Base-by-base conservation (phyloP, 1,140 invertebrate species). In the Zaprionus africanus region DNA sequence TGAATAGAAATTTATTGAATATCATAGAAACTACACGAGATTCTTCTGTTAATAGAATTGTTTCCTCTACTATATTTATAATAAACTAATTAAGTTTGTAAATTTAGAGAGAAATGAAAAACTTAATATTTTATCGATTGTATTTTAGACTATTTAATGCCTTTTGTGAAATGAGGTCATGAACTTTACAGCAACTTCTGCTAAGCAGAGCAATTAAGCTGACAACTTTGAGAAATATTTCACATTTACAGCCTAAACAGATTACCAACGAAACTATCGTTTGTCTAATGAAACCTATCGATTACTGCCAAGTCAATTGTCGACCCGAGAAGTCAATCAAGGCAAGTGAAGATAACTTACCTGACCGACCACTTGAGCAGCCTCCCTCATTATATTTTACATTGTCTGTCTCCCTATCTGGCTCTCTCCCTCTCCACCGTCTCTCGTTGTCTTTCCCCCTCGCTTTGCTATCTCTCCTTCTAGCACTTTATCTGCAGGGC, bases 401-500 rank as follows among this genome's bases (percentile, higher is more conserved):
- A 17, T 17, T 43, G 36, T 43, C 6, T 17, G 31, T 34, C 2
- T 34, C 9, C 3, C 9, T 54, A 13, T 24, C 13, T 26, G 12
- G 19, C 5, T 41, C 43, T 12, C 28, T 24, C 34, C 1, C 43
- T 22, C 31, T 19, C 62, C 9, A 11, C 43, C 13, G 2, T 4
- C 24, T 28, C 11, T 15, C 68, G 22, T 11, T 4, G 9, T 11
- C 24, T 11, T 13, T 12, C 46, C 9, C 36, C 36, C n/a, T 22
- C 19, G 12, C 51, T 17, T 0, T 28, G 34, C n/a, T 71, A 15
- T 17, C 38, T 46, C 46, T 43, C 57, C 26, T n/a, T 49, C 31
- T 58, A 58, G 22, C 66, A 51, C 41, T 75, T 75, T 75, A 75
- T 69, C 53, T 70, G 72, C 22, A 15, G 28, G 49, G 31, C 13